These are phyloP conservation scores for Stichopus horrens DNA, from an alignment of 53 echinoderm and acorn worm species.

Conservation along the genomic window DNA sequence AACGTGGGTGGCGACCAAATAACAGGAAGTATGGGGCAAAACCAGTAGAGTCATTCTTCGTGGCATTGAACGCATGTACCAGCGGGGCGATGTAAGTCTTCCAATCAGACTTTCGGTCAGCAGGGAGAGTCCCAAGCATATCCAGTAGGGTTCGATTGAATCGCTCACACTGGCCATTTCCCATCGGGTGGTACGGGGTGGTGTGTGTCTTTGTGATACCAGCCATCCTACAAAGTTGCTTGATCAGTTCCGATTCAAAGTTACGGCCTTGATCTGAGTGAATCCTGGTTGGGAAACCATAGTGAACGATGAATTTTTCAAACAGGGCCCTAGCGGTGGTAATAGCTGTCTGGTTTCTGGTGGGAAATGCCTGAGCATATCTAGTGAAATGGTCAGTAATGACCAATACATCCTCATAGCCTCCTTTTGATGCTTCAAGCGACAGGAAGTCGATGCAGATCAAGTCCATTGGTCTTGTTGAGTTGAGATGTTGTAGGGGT, in stretches of 20 bases:
- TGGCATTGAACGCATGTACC: slow-evolving; percentile 41
- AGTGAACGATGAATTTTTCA: slow-evolving; percentile 63
- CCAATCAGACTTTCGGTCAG: slow-evolving; percentile 37
- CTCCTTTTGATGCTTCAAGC: slow-evolving; percentile 50
- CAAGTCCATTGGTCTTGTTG: slow-evolving; percentile 51
- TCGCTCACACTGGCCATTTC: slow-evolving; percentile 47
- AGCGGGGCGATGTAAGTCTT: slow-evolving; percentile 34
- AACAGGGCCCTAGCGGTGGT: slow-evolving; percentile 61
- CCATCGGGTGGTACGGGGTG: slow-evolving; percentile 48
- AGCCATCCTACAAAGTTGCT: slow-evolving; percentile 44
- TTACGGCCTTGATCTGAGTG: slow-evolving; percentile 66
- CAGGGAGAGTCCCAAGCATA: slow-evolving; percentile 11
- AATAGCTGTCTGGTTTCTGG: slow-evolving; percentile 56
- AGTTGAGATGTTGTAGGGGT: slow-evolving; percentile 36
- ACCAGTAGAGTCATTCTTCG: slow-evolving; percentile 50
- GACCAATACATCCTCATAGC: slow-evolving; percentile 54
- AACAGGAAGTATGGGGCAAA: slow-evolving; percentile 63
- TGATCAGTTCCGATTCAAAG: slow-evolving; percentile 57
- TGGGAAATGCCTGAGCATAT: slow-evolving; percentile 51
- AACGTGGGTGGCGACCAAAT: slow-evolving; percentile 64
- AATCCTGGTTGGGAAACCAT: slow-evolving; percentile 63
- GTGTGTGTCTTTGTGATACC: slow-evolving; percentile 27
- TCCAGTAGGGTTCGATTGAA: slow-evolving; percentile 34
- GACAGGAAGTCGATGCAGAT: slow-evolving; percentile 54
- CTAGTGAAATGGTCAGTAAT: slow-evolving; percentile 67